Conservation (phyloP, 2,113 vertebrate species). For the Ptyas mucosa region DNA sequence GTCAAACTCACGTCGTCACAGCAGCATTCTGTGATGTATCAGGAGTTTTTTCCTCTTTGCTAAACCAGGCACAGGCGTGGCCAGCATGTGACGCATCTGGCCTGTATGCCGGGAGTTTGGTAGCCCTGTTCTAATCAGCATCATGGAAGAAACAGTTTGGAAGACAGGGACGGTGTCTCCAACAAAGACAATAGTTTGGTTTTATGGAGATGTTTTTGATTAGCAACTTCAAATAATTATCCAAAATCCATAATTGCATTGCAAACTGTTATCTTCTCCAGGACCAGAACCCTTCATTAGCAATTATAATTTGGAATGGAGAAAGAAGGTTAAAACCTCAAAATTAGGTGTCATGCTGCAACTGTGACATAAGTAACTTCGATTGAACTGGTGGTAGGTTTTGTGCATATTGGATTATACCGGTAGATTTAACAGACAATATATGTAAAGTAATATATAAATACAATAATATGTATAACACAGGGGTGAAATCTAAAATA, state of each 20-base stretch:
- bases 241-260: neutral
- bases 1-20: too few species aligned
- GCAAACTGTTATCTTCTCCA: neutral
- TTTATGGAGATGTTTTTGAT: neutral
- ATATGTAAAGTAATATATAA: too few species aligned
- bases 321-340: neutral
- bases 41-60: too few species aligned
- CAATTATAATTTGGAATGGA: neutral
- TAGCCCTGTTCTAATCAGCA: neutral
- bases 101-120: too few species aligned
- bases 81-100: too few species aligned
- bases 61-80: fast-evolving
- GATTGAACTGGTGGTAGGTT: neutral
- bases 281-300: neutral
- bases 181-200: neutral
- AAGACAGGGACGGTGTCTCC: neutral
- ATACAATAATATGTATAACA: too few species aligned
- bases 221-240: neutral
- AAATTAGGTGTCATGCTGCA: neutral
- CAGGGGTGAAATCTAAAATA: too few species aligned
- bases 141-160: neutral
- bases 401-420: neutral
- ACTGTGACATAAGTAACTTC: neutral
- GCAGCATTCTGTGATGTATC: fast-evolving
- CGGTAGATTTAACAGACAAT: neutral